phyloP scores from a whole-genome alignment of 2,113 vertebrate species.

The Grus americana region DNA sequence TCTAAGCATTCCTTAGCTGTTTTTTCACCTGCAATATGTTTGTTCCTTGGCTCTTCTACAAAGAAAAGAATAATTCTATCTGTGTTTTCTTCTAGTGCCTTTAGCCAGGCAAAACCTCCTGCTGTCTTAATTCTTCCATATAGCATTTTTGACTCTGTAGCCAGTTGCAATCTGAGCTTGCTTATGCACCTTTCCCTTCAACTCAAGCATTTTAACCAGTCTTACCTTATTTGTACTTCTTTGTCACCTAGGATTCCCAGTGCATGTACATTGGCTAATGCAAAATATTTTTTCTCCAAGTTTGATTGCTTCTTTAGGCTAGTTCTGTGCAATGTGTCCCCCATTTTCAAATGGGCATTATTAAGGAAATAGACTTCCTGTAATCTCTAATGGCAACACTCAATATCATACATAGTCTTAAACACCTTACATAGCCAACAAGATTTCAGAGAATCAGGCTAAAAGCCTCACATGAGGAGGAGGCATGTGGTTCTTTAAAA shows the following conservation, averaged over 20 bases:
- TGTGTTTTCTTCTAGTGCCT: not conserved
- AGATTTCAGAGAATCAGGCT: not conserved
- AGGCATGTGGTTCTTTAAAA: not conserved
- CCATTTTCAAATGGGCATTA: not conserved
- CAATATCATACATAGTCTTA: not conserved
- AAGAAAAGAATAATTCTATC: not conserved
- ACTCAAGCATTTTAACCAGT: not conserved
- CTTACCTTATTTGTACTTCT: not conserved
- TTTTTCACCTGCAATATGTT: not conserved
- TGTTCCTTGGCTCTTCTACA: not conserved
- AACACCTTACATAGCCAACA: not conserved
- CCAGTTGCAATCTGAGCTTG: not conserved
- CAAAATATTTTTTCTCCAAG: not conserved
- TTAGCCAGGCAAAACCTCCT: not conserved
- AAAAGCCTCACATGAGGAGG: not conserved
- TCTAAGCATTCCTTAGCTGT: not conserved
- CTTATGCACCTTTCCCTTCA: not conserved
- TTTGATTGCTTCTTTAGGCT: not conserved
- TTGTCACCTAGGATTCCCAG: not conserved
- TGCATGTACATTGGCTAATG: not conserved
- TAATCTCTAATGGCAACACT: accelerated
- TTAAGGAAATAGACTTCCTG: not conserved
- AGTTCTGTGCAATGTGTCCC: not conserved
- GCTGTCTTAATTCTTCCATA: not conserved
- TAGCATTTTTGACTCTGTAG: not conserved